Evolutionary conservation across 2,113 vertebrate species (phyloP).

Genomic region (Callipepla californica): DNA sequence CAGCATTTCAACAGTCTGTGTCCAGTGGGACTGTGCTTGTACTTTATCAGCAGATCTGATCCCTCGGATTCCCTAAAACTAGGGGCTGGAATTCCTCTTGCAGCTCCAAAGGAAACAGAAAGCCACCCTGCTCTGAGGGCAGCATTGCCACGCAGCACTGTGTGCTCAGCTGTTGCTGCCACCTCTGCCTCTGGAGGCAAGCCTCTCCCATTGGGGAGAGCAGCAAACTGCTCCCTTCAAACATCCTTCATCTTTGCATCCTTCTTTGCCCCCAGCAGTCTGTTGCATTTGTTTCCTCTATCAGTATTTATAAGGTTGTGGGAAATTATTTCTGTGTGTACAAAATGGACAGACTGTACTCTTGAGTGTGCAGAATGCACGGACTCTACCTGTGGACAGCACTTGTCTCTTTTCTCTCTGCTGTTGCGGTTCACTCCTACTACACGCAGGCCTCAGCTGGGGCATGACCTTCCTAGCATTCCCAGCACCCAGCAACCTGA

Average conservation of each 20-base stretch:
- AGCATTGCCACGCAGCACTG: neutral
- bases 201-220: neutral
- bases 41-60: constrained; percentile 58
- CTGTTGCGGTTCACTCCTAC: neutral
- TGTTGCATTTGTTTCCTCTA: neutral
- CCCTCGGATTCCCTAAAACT: constrained; percentile 37
- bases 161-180: neutral
- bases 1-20: neutral
- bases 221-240: neutral
- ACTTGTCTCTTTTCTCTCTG: neutral
- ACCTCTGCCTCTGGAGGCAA: neutral
- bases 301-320: neutral
- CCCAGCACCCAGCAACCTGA: neutral
- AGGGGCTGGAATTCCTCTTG: constrained; percentile 48
- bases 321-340: neutral
- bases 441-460: neutral
- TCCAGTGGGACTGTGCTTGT: neutral
- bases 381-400: neutral
- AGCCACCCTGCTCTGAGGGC: neutral
- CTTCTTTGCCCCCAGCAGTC: neutral
- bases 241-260: neutral
- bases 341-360: neutral
- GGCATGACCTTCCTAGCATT: neutral
- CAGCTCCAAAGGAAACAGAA: constrained; percentile 37
- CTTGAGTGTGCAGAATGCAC: too few species aligned